Evolutionary conservation across 1,140 invertebrate species (phyloP).

Genomic region (Argopecten irradians): DNA sequence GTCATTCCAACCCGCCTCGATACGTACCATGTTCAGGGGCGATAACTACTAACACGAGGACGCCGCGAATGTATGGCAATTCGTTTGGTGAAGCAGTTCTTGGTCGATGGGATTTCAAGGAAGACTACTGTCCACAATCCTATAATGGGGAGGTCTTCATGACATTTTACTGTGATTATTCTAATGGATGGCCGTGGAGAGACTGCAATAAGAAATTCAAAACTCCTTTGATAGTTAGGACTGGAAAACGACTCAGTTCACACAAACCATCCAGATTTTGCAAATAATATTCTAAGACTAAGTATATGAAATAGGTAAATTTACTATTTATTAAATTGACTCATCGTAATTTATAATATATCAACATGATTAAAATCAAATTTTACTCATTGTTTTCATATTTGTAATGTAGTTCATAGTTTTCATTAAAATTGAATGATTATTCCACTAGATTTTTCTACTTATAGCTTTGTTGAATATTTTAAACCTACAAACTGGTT

Average conservation of each 20-base stretch:
- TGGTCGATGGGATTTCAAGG: conserved; percentile 56
- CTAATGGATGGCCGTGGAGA: conserved; percentile 59
- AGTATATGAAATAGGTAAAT: too few relatives aligned
- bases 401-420: too few relatives aligned
- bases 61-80: conserved; percentile 49
- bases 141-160: conserved; percentile 56
- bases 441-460: too few relatives aligned
- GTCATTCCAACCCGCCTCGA: conserved; percentile 33
- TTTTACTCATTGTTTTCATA: too few relatives aligned
- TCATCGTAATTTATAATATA: too few relatives aligned
- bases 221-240: neutral
- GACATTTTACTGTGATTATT: conserved; percentile 66
- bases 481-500: too few relatives aligned
- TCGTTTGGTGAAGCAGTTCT: conserved; percentile 56
- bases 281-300: too few relatives aligned
- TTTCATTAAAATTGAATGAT: too few relatives aligned
- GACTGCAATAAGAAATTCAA: neutral
- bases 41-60: conserved; percentile 42
- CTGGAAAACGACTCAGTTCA: neutral
- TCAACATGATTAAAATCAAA: too few relatives aligned
- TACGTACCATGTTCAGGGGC: conserved; percentile 57
- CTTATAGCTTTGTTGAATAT: too few relatives aligned
- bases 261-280: neutral
- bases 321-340: too few relatives aligned
- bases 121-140: conserved; percentile 54